phyloP scores from a whole-genome alignment of 30 jellyfish, hydroid and myxozoan genomes.

The Rhopilema esculentum region DNA sequence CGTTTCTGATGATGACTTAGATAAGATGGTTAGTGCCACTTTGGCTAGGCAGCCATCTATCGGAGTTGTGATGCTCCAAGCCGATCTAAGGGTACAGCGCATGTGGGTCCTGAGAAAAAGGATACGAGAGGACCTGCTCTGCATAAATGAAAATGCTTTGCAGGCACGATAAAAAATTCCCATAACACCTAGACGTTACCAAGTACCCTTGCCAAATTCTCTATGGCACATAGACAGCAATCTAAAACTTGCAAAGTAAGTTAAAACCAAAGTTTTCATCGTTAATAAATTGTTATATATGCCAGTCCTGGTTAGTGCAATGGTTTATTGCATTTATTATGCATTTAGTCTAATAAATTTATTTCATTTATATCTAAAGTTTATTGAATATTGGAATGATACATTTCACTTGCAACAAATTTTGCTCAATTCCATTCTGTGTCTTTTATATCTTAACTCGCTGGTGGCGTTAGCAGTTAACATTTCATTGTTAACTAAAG shows the following conservation, averaged over 20 bases:
- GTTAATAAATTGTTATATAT: not conserved
- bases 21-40: not conserved
- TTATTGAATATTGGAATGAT: not conserved
- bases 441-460: not conserved
- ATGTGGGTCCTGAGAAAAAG: slow-evolving; percentile 13
- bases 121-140: slow-evolving; percentile 6
- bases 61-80: slow-evolving; percentile 24
- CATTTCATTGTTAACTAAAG: not conserved
- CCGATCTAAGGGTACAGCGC: slow-evolving; percentile 6
- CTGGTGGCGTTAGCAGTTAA: not conserved
- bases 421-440: not conserved
- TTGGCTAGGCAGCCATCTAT: slow-evolving; percentile 18
- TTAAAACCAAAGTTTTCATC: not conserved
- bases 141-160: not conserved
- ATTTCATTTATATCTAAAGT: not conserved
- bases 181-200: slow-evolving; percentile 23
- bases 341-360: not conserved
- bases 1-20: not conserved
- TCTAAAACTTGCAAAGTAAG: slow-evolving; percentile 6
- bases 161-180: not conserved
- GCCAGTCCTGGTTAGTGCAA: not conserved
- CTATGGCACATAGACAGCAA: slow-evolving; percentile 77
- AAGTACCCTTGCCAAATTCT: slow-evolving; percentile 68
- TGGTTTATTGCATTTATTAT: not conserved
- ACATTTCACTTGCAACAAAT: not conserved